These are phyloP conservation scores for Oxytorus armatus DNA, from an alignment of 2,888 invertebrate genomes.

Conservation along the genomic window DNA sequence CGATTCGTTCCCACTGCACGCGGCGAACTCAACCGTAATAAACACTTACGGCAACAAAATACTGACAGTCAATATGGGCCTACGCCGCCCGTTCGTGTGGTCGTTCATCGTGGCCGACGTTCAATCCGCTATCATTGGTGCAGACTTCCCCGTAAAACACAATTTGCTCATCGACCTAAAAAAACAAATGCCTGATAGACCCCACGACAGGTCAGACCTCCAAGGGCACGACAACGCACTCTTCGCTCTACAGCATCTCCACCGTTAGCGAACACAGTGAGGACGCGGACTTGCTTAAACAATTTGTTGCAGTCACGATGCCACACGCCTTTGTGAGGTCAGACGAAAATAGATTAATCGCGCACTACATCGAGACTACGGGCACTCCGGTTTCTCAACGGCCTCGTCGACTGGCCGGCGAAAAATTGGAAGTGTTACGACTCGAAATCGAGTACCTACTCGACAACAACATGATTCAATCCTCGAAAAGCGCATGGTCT, in stretches of 20 bases:
- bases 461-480: background rate
- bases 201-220: background rate
- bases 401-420: background rate
- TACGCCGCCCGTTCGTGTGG: background rate
- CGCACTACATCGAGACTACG: background rate
- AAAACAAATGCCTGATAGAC: background rate
- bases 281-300: no score
- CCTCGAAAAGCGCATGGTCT: background rate
- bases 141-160: background rate
- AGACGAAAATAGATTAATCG: background rate
- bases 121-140: background rate
- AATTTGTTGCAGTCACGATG: no score
- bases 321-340: background rate
- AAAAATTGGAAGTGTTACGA: background rate
- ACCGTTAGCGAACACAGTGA: background rate
- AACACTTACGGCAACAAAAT: background rate
- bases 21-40: background rate
- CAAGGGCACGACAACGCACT: background rate
- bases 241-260: background rate
- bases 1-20: no score
- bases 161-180: background rate
- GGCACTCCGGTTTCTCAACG: background rate
- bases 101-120: background rate
- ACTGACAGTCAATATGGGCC: background rate
- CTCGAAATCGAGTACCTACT: background rate